Base-by-base conservation (phyloP, 2,113 vertebrate species). In the Lepisosteus oculatus region DNA sequence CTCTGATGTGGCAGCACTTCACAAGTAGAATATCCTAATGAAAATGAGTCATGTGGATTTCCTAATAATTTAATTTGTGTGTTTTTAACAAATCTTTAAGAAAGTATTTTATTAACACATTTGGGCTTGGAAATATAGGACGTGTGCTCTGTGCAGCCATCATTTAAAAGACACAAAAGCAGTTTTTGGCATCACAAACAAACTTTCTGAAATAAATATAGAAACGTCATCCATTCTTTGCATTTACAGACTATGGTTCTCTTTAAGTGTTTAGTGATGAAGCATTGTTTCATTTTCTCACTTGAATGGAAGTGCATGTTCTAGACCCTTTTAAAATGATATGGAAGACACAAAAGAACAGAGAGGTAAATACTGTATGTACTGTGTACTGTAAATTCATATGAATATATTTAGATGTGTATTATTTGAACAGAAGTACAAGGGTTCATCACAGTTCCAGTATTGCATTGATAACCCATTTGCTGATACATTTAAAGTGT, bases 1-100 rank as follows among this genome's bases (percentile, higher is more conserved):
- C 84, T 75, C 72, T 85, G 78, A 85, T 83, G 82, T 83, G 71
- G 70, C 84, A 78, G 87, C 85, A 88, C 88, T 85, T 83, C 73
- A 75, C 84, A n/a, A 29, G 29, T 29, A 29, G 29, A 29, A 29
- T 29, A 78, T 83, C 79, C 72, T 81, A 87, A 84, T 86, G 76
- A 78, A 78, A 68, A 61, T 68, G 74, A 75, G 81, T 81, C 82
- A 86, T 90, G 84, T 83, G 84, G 83, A 68, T 77, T 71, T 78
- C 85, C 83, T 84, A 76, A 83, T 81, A 78, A 82, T 78, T 80
- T 73, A 87, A 88, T 82, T 84, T 77, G 51, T 76, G 80, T 84
- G 70, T 84, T 78, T 81, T 81, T 76, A 77, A 51, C 47, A 6
- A 51, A 29, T 29, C 29, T 29, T 29, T 51, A 51, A 51, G 47